Conservation (phyloP, 2,888 invertebrate genomes). For the Harpagoxenus sublaevis region DNA sequence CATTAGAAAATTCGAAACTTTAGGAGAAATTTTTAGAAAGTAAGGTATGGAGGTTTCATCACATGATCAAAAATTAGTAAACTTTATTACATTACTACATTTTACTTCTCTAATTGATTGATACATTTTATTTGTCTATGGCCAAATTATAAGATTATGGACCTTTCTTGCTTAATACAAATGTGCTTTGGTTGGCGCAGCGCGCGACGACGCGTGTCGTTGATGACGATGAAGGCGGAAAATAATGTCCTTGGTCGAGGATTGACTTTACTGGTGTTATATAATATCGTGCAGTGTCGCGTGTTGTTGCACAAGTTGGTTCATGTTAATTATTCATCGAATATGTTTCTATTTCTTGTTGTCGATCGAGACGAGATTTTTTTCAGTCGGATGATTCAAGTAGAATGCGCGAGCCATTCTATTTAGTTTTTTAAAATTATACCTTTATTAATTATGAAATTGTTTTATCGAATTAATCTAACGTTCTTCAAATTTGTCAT, state of each 20-base stretch:
- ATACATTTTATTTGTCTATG: background rate
- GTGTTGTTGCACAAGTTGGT: conserved; percentile 33
- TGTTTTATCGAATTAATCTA: background rate
- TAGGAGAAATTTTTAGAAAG: no score
- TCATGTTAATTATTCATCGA: conserved; percentile 46
- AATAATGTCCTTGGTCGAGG: conserved; percentile 39
- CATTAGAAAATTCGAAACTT: no score
- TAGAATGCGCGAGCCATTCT: background rate
- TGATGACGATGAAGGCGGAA: conserved; percentile 32
- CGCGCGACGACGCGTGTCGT: conserved; percentile 19
- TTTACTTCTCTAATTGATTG: no score
- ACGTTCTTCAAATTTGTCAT: background rate
- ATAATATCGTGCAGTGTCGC: conserved; percentile 40
- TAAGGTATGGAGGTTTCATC: background rate
- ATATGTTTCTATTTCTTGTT: conserved; percentile 19
- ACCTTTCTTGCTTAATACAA: background rate
- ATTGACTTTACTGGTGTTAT: conserved; percentile 34
- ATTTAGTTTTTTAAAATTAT: background rate
- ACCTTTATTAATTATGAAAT: background rate
- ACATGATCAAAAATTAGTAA: no score
- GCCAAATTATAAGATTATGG: background rate
- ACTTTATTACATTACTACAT: no score
- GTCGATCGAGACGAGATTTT: conserved; percentile 7
- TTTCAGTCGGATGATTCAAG: background rate
- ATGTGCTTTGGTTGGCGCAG: background rate